These are phyloP conservation scores for Barnardius zonarius DNA, from an alignment of 2,113 vertebrate genomes.

Conservation along the genomic window DNA sequence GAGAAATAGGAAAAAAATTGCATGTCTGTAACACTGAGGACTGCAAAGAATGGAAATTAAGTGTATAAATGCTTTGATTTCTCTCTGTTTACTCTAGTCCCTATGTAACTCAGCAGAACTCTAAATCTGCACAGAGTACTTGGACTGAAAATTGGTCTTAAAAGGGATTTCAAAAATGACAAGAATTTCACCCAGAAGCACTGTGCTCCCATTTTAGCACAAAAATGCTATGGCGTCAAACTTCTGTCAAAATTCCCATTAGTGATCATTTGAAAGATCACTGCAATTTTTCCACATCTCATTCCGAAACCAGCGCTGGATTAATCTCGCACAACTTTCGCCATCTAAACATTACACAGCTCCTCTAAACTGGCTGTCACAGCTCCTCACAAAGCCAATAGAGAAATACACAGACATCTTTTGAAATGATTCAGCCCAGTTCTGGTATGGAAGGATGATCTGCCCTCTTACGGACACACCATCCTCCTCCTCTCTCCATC, in stretches of 20 bases:
- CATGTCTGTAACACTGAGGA: background rate
- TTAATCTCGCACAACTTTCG: background rate
- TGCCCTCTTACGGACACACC: background rate
- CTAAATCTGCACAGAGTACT: background rate
- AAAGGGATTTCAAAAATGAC: conserved; percentile 27
- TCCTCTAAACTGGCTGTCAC: background rate
- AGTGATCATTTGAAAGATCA: conserved; percentile 13
- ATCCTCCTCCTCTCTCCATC: background rate
- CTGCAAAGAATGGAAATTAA: background rate
- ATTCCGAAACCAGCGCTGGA: background rate
- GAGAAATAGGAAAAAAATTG: background rate
- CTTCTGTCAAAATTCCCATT: conserved; percentile 55
- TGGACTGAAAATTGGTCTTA: conserved; percentile 34
- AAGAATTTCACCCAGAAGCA: background rate
- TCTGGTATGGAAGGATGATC: fast-evolving
- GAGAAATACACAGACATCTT: background rate
- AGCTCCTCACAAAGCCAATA: background rate
- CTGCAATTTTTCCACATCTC: background rate
- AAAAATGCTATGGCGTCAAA: background rate
- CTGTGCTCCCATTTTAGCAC: conserved; percentile 12
- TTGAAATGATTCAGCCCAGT: background rate
- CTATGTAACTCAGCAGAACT: background rate
- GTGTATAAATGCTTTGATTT: background rate
- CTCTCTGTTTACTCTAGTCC: background rate
- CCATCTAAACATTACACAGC: background rate